phyloP scores from a whole-genome alignment of 2,113 vertebrate species.

The Ciconia stormi region DNA sequence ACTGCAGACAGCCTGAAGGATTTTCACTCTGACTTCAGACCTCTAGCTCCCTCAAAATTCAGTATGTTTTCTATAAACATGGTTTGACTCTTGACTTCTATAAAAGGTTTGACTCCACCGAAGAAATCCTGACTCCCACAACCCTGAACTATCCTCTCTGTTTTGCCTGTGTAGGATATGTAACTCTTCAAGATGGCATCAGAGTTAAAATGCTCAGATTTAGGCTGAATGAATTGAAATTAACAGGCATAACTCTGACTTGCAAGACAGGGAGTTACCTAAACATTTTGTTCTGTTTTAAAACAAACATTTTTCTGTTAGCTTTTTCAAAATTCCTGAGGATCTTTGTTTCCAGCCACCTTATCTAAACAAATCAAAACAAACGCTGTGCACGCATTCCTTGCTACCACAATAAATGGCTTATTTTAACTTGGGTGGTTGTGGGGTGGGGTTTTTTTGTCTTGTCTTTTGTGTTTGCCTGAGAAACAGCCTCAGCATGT shows the following conservation, averaged over 20 bases:
- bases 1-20: background rate
- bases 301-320: conserved; percentile 8
- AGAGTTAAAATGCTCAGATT: background rate
- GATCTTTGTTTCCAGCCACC: conserved; percentile 20
- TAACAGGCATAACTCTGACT: background rate
- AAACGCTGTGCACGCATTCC: background rate
- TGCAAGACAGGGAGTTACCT: background rate
- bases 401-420: conserved; percentile 3
- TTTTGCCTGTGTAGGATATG: background rate
- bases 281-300: background rate
- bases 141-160: background rate
- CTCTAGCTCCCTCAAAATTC: background rate
- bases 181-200: background rate
- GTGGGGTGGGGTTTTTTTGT: background rate
- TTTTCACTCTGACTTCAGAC: background rate
- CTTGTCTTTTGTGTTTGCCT: background rate
- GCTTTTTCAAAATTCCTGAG: background rate
- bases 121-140: background rate
- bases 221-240: background rate
- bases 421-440: background rate
- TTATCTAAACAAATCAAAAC: conserved; percentile 38
- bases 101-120: background rate
- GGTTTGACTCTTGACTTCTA: background rate
- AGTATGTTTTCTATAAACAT: background rate
- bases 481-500: background rate